phyloP scores from a whole-genome alignment of 2,888 invertebrate species.

The Spodoptera littoralis region DNA sequence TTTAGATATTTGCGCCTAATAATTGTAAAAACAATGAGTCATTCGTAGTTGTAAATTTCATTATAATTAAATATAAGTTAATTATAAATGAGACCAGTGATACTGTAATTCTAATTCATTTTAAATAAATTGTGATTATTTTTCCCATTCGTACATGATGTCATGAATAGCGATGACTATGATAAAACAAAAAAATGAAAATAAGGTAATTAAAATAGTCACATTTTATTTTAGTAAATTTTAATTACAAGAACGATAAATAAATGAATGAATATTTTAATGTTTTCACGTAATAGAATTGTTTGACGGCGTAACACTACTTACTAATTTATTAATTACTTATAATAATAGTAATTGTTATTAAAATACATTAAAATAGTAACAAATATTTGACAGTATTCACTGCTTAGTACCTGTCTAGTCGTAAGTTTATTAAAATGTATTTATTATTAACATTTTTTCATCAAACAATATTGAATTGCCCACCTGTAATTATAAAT shows the following conservation, averaged over 20 bases:
- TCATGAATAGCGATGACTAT: too few relatives aligned
- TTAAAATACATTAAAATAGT: slow-evolving; percentile 43
- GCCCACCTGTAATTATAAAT: slow-evolving; percentile 70
- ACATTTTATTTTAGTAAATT: slow-evolving; percentile 23
- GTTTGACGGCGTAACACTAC: slow-evolving; percentile 54
- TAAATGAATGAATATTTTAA: background rate
- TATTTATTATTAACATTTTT: slow-evolving; percentile 62
- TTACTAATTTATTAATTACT: slow-evolving; percentile 57
- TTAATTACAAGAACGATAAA: slow-evolving; percentile 6
- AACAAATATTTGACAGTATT: slow-evolving; percentile 79
- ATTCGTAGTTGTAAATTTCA: slow-evolving; percentile 36
- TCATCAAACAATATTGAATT: slow-evolving; percentile 49
- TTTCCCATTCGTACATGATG: background rate
- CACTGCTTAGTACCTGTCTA: slow-evolving; percentile 87
- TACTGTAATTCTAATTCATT: slow-evolving; percentile 20
- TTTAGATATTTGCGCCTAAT: slow-evolving; percentile 19
- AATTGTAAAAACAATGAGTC: slow-evolving; percentile 34
- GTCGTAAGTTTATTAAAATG: slow-evolving; percentile 77
- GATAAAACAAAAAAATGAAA: background rate
- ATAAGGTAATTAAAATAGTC: slow-evolving; percentile 10
- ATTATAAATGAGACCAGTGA: slow-evolving; percentile 54
- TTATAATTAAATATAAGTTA: slow-evolving; percentile 48
- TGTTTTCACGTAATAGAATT: slow-evolving; percentile 15
- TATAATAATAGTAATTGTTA: slow-evolving; percentile 35
- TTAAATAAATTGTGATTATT: slow-evolving; percentile 14